These are phyloP conservation scores for Mellivora capensis DNA, from an alignment of 2,113 vertebrate species.

Conservation along the genomic window DNA sequence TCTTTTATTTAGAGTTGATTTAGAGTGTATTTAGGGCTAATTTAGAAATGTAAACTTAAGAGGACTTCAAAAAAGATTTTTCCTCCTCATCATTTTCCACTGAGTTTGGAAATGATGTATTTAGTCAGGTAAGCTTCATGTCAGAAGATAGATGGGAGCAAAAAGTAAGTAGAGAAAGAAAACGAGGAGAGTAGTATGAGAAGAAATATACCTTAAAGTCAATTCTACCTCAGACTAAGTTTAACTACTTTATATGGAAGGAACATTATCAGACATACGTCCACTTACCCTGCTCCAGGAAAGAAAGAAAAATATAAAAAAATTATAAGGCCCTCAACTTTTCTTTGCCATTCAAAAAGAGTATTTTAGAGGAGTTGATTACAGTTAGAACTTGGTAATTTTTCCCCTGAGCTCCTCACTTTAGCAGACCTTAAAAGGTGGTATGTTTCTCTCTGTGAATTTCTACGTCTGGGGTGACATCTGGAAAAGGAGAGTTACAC, in stretches of 20 bases:
- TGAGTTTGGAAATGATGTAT: neutral
- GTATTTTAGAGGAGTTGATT: neutral
- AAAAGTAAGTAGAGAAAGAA: neutral
- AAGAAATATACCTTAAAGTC: neutral
- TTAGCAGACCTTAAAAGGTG: neutral
- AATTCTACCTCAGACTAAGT: neutral
- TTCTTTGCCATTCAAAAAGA: neutral
- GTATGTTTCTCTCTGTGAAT: neutral
- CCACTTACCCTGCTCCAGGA: too few species aligned
- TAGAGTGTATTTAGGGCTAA: neutral
- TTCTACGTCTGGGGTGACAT: neutral
- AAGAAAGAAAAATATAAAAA: neutral
- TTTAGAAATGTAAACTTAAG: neutral
- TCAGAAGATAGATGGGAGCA: neutral
- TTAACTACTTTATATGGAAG: neutral
- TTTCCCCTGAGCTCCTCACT: neutral
- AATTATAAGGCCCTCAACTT: neutral
- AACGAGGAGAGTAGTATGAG: neutral
- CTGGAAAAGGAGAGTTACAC: conserved; percentile 22
- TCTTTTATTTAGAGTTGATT: neutral
- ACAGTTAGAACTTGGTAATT: neutral
- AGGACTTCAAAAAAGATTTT: neutral
- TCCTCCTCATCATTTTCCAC: neutral
- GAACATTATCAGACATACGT: neutral
- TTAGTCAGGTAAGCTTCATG: neutral